Evolutionary conservation across 2,888 invertebrate species (phyloP).

Genomic region (Ormyrus thymus): DNA sequence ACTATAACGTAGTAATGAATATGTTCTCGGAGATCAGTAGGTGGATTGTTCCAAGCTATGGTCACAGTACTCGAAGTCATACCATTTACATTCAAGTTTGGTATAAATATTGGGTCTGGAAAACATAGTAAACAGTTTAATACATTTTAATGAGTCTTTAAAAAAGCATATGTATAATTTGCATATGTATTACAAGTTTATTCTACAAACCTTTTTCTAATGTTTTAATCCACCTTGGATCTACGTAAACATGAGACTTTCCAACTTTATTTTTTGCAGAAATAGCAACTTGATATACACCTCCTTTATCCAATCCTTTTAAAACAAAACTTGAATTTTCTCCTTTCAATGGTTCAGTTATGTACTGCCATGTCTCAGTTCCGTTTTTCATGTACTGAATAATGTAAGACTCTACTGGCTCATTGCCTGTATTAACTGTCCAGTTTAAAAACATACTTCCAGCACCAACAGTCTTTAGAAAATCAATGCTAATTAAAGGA

Average conservation of each 20-base stretch:
- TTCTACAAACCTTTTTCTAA: conserved; percentile 76
- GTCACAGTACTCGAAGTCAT: conserved; percentile 85
- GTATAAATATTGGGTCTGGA: conserved; percentile 85
- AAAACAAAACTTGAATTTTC: conserved; percentile 83
- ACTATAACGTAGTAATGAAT: conserved; percentile 86
- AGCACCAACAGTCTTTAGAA: conserved; percentile 85
- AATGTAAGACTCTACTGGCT: conserved; percentile 79
- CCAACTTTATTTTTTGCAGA: conserved; percentile 83
- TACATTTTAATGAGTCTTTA: neutral
- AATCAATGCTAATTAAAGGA: conserved; percentile 84
- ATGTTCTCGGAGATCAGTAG: conserved; percentile 80
- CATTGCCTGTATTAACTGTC: conserved; percentile 87
- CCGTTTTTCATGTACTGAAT: conserved; percentile 78
- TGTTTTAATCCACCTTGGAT: conserved; percentile 79
- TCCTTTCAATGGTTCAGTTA: conserved; percentile 79
- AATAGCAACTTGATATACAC: conserved; percentile 82
- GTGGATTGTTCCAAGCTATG: conserved; percentile 86
- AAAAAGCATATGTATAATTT: neutral
- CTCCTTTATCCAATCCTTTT: conserved; percentile 80
- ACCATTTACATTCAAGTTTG: conserved; percentile 86
- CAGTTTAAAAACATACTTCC: conserved; percentile 87
- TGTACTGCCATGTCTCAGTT: conserved; percentile 78
- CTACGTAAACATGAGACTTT: conserved; percentile 76
- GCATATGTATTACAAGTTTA: neutral
- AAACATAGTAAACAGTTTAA: conserved; percentile 30